Conservation (phyloP, 2,888 invertebrate genomes). For the Xanthia togata region DNA sequence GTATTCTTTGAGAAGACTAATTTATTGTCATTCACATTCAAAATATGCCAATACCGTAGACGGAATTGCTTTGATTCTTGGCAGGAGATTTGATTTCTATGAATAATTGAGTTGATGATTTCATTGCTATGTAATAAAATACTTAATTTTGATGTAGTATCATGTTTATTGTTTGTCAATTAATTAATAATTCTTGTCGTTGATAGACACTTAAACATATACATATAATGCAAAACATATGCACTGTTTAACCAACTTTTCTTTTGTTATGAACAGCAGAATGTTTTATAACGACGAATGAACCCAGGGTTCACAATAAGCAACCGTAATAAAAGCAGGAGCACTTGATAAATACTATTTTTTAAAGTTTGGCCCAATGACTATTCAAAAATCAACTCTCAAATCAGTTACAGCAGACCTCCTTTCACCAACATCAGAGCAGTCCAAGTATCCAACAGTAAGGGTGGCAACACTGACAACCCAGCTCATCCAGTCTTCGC, state of each 20-base stretch:
- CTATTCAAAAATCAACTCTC: neutral
- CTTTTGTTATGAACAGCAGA: neutral
- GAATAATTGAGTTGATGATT: slow-evolving; percentile 46
- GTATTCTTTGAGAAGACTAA: neutral
- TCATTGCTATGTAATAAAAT: slow-evolving; percentile 29
- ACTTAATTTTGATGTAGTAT: slow-evolving; percentile 10
- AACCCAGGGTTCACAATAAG: neutral
- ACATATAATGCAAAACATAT: neutral
- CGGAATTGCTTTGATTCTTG: slow-evolving; percentile 49
- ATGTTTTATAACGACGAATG: neutral
- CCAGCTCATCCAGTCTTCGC: slow-evolving; percentile 63
- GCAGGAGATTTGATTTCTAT: slow-evolving; percentile 27
- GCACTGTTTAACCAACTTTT: neutral
- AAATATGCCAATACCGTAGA: slow-evolving; percentile 33
- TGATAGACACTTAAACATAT: too few relatives aligned
- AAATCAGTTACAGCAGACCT: slow-evolving; percentile 21
- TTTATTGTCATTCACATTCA: slow-evolving; percentile 16
- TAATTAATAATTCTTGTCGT: neutral
- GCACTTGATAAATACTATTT: neutral
- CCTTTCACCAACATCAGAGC: slow-evolving; percentile 45
- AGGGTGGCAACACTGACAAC: slow-evolving; percentile 61
- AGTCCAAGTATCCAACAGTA: slow-evolving; percentile 55
- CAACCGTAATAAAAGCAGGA: neutral
- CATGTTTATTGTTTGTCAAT: neutral
- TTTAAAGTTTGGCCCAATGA: neutral